Percentiles rank a stretch among this genome's conserved stretches.
Conservation (phyloP, 2,888 invertebrate genomes). For the Oxyteleia sp. region DNA sequence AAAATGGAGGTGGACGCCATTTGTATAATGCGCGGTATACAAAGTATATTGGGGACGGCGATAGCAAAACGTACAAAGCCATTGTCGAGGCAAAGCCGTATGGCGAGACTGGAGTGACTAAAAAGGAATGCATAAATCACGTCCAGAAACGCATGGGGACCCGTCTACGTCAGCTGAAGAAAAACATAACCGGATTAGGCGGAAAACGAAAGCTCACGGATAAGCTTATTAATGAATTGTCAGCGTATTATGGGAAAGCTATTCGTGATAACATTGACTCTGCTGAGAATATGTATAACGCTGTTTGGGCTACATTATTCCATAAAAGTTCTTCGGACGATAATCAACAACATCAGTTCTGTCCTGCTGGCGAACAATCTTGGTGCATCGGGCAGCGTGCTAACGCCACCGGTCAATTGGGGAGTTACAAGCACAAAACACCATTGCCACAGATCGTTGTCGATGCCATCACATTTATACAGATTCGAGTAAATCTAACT, state of each 20-base stretch:
- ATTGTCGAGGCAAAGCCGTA: conserved; percentile 53
- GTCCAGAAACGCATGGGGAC: no score
- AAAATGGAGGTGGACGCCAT: conserved; percentile 54
- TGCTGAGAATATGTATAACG: no score
- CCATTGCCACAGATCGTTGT: conserved; percentile 34
- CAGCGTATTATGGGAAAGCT: no score
- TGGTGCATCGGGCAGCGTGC: conserved; percentile 54
- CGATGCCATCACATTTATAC: conserved; percentile 65
- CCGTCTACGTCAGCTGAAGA: neutral
- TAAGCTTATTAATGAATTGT: no score
- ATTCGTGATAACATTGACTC: no score
- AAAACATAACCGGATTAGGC: no score
- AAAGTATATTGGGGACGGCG: no score
- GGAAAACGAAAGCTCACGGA: no score
- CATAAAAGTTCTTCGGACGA: no score
- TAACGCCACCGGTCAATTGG: conserved; percentile 29
- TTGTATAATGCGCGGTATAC: conserved; percentile 22
- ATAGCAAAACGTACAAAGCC: conserved; percentile 50
- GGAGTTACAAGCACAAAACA: conserved; percentile 36
- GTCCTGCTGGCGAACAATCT: conserved; percentile 35
- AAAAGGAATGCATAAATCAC: no score
- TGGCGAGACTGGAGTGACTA: conserved; percentile 27
- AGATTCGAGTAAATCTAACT: conserved; percentile 69
- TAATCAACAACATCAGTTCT: conserved; percentile 49
- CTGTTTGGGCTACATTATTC: no score